Evolutionary conservation across 2,888 invertebrate genomes (phyloP).

Genomic region (Phaonia tiefii): DNA sequence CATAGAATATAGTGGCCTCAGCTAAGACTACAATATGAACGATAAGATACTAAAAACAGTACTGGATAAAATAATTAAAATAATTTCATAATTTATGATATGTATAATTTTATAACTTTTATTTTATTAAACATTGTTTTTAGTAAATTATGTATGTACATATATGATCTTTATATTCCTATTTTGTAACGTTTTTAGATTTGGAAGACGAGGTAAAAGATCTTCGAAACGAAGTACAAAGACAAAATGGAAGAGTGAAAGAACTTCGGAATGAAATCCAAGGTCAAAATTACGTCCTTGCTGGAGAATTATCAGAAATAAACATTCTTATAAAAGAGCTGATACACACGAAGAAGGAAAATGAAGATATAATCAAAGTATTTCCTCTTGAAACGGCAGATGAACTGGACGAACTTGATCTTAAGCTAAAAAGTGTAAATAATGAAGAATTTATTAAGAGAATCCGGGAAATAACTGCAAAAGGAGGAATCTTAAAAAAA

Average conservation of each 20-base stretch:
- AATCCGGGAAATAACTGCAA: not conserved
- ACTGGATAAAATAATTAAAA: not conserved
- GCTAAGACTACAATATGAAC: not conserved
- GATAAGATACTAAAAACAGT: not conserved
- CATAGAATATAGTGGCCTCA: not conserved
- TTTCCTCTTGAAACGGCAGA: not conserved
- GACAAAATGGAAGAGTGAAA: not conserved
- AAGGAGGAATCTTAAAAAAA: not conserved
- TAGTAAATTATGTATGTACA: too few species aligned
- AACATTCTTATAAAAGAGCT: not conserved
- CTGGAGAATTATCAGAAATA: not conserved
- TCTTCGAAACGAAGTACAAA: not conserved
- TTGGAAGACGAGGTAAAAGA: slow-evolving; percentile 5
- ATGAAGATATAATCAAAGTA: too few species aligned
- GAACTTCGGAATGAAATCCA: not conserved
- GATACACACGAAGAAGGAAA: not conserved
- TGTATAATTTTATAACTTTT: too few species aligned
- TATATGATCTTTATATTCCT: not conserved
- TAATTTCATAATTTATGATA: not conserved
- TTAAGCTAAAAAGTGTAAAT: not conserved
- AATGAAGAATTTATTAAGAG: not conserved
- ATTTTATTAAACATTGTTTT: too few species aligned
- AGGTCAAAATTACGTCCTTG: not conserved
- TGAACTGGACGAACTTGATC: not conserved
- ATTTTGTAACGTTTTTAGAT: not conserved